phyloP scores from a whole-genome alignment of 2,797 vertebrate genomes.

The Myiotriccus ornatus region DNA sequence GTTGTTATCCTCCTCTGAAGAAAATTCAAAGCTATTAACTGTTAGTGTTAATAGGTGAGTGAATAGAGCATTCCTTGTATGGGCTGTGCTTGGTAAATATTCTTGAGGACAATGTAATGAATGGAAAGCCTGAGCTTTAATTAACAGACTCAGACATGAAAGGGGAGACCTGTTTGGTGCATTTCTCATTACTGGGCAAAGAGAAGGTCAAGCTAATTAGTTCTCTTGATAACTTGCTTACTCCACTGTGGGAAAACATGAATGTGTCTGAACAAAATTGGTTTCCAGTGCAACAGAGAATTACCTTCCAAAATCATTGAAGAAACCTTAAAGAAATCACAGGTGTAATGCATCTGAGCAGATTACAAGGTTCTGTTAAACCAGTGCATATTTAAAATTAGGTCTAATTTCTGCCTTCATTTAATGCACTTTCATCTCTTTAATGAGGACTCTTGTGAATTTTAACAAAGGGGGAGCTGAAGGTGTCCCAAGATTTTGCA shows the following conservation, averaged over 20 bases:
- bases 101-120: not conserved
- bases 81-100: not conserved
- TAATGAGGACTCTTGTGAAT: conserved; percentile 37
- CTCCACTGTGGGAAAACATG: conserved; percentile 4
- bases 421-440: conserved; percentile 20
- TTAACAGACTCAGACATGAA: conserved; percentile 13
- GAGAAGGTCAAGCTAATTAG: conserved; percentile 60
- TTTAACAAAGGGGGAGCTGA: not conserved
- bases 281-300: conserved; percentile 47
- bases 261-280: conserved; percentile 39
- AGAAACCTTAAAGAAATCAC: conserved; percentile 47
- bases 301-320: conserved; percentile 47
- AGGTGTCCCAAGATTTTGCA: not conserved
- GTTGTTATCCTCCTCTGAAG: conserved; percentile 3
- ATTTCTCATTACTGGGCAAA: conserved; percentile 46
- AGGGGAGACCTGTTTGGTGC: conserved; percentile 26
- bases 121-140: conserved; percentile 11
- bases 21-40: conserved; percentile 35
- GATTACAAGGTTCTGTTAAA: conserved; percentile 47
- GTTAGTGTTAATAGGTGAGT: conserved; percentile 20
- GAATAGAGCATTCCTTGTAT: not conserved
- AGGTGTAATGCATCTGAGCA: conserved; percentile 56
- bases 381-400: conserved; percentile 6
- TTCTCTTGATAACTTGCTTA: conserved; percentile 52
- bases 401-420: conserved; percentile 19